Evolutionary conservation across 2,888 invertebrate species (phyloP), one percentile per base, ranked within the genome.

Genomic region (Lottia gigantea): DNA sequence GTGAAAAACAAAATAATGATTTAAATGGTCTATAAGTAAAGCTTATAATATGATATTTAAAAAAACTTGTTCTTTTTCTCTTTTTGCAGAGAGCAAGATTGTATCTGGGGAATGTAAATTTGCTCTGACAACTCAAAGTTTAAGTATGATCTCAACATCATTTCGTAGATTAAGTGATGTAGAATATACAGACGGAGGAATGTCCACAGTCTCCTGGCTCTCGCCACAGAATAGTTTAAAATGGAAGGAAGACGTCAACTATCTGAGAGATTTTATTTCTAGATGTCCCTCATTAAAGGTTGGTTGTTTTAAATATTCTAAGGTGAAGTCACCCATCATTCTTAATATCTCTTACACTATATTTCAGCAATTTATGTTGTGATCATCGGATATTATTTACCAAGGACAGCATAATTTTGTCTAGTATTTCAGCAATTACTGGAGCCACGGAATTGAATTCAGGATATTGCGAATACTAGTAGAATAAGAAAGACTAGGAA

Each of bases 231-330:
- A 70, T 45, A 40, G 71, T 14, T 64, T 72, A 19, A 66, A 66
- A 46, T 82, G 80, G 79, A 71, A 72, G 46, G 72, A 77, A 6
- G 77, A 77, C 71, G 74, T 77, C 11, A 78, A 82, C 66, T 82
- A 79, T 63, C 74, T 85, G 14, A 76, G 78, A 66, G 84, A 85
- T 66, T 83, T 85, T 69, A 74, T 85, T 14, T 74, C 80, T 23
- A 82, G 83, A 69, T 81, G 83, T 11, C 70, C 74, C 46, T 77
- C 81, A 11, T 73, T 85, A n/a, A 85, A 85, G 81, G 85, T 85
- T 69, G 40, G 64, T 70, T 45, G 23, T 47, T 46, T 31, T 19
- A n/a, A n/a, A n/a, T n/a, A n/a, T n/a, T n/a, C n/a, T n/a, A n/a
- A n/a, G n/a, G n/a, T n/a, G n/a, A n/a, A n/a, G n/a, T n/a, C n/a